A percentile compares a stretch with the other conserved stretches of the same genome.
Conservation (phyloP, 2,888 invertebrate species). For the Clanis bilineata region DNA sequence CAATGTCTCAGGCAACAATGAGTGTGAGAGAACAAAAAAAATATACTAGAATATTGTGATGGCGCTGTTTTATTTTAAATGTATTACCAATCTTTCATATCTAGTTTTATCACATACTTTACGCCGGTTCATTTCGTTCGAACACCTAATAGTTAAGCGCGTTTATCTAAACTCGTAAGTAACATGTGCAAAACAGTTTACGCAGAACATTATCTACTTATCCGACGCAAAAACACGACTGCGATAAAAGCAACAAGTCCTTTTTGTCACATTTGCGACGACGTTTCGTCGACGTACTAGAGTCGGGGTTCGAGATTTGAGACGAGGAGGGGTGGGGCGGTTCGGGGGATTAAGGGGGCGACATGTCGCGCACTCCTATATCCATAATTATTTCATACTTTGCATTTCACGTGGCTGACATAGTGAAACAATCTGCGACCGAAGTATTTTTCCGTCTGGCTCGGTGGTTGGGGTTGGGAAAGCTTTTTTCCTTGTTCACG, state of each 20-base stretch:
- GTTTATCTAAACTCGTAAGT: not conserved
- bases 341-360: conserved; percentile 23
- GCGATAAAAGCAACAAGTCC: conserved; percentile 77
- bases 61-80: too few species aligned
- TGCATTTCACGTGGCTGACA: conserved; percentile 61
- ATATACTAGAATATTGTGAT: too few species aligned
- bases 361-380: conserved; percentile 60
- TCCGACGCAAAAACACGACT: conserved; percentile 58
- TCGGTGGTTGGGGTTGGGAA: conserved; percentile 43
- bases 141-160: not conserved
- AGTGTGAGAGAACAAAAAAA: too few species aligned
- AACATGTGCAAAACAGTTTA: conserved; percentile 10
- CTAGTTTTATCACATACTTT: not conserved
- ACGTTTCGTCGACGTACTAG: conserved; percentile 55
- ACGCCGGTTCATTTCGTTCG: not conserved
- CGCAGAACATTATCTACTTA: conserved; percentile 4
- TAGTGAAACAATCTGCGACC: conserved; percentile 64
- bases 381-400: conserved; percentile 78
- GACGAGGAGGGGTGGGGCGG: conserved; percentile 25
- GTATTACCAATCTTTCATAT: not conserved
- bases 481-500: conserved; percentile 37
- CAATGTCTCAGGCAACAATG: too few species aligned
- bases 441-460: conserved; percentile 64
- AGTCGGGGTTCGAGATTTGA: conserved; percentile 35
- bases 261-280: conserved; percentile 68